Conservation (phyloP, 2,888 invertebrate genomes). For the Lathronympha strigana region DNA sequence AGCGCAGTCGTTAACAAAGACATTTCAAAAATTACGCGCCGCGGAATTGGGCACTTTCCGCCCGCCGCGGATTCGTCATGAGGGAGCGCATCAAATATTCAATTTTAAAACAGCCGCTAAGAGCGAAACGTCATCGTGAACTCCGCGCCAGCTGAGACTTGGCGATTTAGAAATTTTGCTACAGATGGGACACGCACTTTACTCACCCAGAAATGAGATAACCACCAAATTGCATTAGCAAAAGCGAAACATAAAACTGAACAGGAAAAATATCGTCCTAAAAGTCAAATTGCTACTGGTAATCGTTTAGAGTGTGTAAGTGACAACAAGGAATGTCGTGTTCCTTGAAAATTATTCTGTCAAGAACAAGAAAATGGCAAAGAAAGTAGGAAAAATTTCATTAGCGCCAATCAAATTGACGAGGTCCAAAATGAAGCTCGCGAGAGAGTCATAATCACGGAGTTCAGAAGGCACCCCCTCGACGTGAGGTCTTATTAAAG, state of each 20-base stretch:
- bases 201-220: conserved; percentile 69
- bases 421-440: conserved; percentile 83
- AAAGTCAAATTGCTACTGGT: conserved; percentile 72
- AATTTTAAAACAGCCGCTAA: conserved; percentile 84
- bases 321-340: conserved; percentile 72
- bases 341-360: conserved; percentile 78
- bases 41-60: conserved; percentile 67
- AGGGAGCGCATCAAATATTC: conserved; percentile 84
- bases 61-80: conserved; percentile 77
- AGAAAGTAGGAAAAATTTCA: conserved; percentile 82
- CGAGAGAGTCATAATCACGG: conserved; percentile 84
- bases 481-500: conserved; percentile 84
- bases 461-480: conserved; percentile 81
- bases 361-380: conserved; percentile 80
- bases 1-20: conserved; percentile 69
- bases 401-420: conserved; percentile 85
- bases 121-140: conserved; percentile 83
- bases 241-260: conserved; percentile 79
- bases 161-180: conserved; percentile 80
- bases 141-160: conserved; percentile 80
- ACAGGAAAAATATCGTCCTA: conserved; percentile 72
- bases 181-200: conserved; percentile 82
- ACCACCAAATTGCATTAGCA: conserved; percentile 81
- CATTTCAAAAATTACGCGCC: conserved; percentile 78
- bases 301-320: conserved; percentile 75